These are phyloP conservation scores for Urosaurus nigricauda DNA, from an alignment of 2,797 vertebrate species.

Conservation along the genomic window DNA sequence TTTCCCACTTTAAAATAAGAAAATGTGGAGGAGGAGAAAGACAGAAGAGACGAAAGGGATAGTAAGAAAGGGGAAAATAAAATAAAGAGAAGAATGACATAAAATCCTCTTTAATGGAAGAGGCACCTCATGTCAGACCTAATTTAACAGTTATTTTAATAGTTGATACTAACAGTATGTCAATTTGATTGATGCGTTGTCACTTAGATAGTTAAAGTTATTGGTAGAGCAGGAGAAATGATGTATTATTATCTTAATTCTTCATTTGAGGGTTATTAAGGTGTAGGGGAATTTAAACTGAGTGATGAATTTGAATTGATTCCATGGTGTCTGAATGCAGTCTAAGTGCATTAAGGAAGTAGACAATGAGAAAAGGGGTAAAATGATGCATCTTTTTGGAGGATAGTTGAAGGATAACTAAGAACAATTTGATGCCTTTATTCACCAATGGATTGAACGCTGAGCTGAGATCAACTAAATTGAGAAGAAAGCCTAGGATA, in stretches of 20 bases:
- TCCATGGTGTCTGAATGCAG: constrained; percentile 54
- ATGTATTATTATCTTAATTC: constrained; percentile 77
- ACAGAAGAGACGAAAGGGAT: background rate
- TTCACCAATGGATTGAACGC: background rate
- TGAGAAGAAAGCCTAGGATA: background rate
- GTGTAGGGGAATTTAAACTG: constrained; percentile 74
- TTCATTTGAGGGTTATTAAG: constrained; percentile 76
- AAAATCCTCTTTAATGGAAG: constrained; percentile 71
- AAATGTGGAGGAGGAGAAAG: background rate
- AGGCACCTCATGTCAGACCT: constrained; percentile 70
- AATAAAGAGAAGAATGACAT: constrained; percentile 36
- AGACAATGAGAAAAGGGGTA: background rate
- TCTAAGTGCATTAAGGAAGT: constrained; percentile 34
- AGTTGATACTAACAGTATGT: constrained; percentile 75
- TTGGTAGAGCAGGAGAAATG: constrained; percentile 71
- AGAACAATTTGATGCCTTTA: background rate
- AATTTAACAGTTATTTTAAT: constrained; percentile 77
- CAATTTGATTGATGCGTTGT: constrained; percentile 76
- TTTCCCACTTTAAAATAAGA: background rate
- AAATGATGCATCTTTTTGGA: background rate
- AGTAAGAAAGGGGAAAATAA: constrained; percentile 40
- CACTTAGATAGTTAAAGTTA: constrained; percentile 76
- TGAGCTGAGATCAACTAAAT: background rate
- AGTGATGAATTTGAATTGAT: constrained; percentile 65
- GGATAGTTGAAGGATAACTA: constrained; percentile 24